Evolutionary conservation across 1,140 invertebrate genomes (phyloP), one percentile per base, ranked within the genome.

Genomic region (Chionoecetes opilio): DNA sequence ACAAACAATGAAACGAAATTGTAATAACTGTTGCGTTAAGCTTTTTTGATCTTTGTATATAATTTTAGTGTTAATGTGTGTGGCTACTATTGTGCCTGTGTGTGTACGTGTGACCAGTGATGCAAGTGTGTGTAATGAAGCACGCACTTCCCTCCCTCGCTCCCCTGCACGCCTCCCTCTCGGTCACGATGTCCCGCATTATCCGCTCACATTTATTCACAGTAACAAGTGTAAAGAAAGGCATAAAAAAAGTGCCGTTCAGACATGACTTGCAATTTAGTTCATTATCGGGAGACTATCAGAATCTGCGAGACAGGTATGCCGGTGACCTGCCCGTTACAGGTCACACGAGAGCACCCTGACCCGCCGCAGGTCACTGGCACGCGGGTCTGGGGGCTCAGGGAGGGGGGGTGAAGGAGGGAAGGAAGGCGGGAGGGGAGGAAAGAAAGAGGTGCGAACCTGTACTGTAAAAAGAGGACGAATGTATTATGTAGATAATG

Each of bases 281-380:
- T 75, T 75, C 63, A 75, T 75, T 75, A 75, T 75, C 63, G 63
- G 63, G 21, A 75, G 63, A 75, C 63, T 26, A 75, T 75, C 63
- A 75, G 63, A 26, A n/a, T 75, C 63, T 26, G 63, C 63, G 63
- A 75, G 63, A 75, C 63, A 75, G 63, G 63, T 75, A 75, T 75
- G 63, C n/a, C 21, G 63, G 63, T 75, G 63, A 75, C 63, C 63
- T n/a, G 63, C 63, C 63, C 63, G 63, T 75, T 75, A 75, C 63
- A 75, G 63, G 63, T 75, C 63, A 75, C 63, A 75, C 63, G 63
- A 75, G 63, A 75, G 63, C 63, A n/a, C 63, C 63, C 63, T 75
- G 63, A 75, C 63, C 63, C 63, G 63, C 63, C 9, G 26, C 63
- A 75, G 63, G 63, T 75, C 63, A 75, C 63, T 75, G 63, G 63